Evolutionary conservation across 2,888 invertebrate genomes (phyloP).

Genomic region (Biston stratarius): DNA sequence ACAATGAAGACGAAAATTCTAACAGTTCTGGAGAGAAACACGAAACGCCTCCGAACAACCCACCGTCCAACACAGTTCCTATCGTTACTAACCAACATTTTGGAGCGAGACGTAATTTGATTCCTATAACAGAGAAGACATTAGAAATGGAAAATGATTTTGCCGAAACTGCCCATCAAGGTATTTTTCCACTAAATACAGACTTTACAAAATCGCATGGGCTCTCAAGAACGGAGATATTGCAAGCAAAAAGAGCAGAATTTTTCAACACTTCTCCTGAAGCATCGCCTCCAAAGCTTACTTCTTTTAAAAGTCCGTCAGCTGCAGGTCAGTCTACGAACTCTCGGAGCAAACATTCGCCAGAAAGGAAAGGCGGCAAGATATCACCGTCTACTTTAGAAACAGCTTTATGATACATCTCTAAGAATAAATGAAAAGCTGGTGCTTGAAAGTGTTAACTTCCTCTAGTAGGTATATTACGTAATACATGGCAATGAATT

Average conservation of each 20-base stretch:
- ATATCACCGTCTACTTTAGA: conserved; percentile 85
- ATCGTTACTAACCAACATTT: conserved; percentile 81
- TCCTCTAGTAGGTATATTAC: conserved; percentile 48
- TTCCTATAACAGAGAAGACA: conserved; percentile 74
- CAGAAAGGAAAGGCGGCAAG: conserved; percentile 60
- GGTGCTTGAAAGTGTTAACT: conserved; percentile 69
- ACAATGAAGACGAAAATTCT: conserved; percentile 91
- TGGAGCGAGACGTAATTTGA: conserved; percentile 78
- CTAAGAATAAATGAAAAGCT: conserved; percentile 44
- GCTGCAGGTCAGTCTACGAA: conserved; percentile 53
- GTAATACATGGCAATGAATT: conserved; percentile 64
- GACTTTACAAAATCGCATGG: conserved; percentile 66
- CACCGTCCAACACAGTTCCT: conserved; percentile 78
- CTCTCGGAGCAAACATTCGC: conserved; percentile 66
- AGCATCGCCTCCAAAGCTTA: conserved; percentile 71
- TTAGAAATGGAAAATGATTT: conserved; percentile 66
- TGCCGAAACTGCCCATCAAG: conserved; percentile 66
- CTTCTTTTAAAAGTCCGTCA: conserved; percentile 72
- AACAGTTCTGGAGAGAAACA: conserved; percentile 87
- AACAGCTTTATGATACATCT: conserved; percentile 86
- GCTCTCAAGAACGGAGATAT: conserved; percentile 80
- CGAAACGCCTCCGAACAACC: conserved; percentile 66
- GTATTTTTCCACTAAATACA: conserved; percentile 80
- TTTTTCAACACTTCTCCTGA: conserved; percentile 82
- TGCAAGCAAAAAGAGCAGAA: conserved; percentile 88